Evolutionary conservation across 2,888 invertebrate species (phyloP).

Genomic region (Gerris lacustris): DNA sequence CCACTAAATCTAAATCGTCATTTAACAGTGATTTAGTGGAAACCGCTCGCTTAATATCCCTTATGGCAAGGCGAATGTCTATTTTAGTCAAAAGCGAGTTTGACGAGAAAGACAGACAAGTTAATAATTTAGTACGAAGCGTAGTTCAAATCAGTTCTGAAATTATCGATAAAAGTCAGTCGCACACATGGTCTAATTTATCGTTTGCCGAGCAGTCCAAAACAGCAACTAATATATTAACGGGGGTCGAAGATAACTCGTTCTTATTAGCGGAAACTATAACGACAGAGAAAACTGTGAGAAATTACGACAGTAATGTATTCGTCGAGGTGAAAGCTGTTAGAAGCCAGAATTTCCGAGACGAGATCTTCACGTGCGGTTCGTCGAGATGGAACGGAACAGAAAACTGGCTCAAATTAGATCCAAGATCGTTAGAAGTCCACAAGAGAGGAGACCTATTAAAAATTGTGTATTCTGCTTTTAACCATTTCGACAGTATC

Average conservation of each 20-base stretch:
- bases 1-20: conserved; percentile 65
- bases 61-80: conserved; percentile 71
- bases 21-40: conserved; percentile 85
- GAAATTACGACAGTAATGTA: conserved; percentile 76
- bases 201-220: conserved; percentile 73
- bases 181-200: conserved; percentile 75
- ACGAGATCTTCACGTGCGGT: conserved; percentile 50
- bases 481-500: conserved; percentile 75
- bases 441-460: conserved; percentile 65
- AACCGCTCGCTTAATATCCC: conserved; percentile 73
- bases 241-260: conserved; percentile 77
- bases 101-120: conserved; percentile 65
- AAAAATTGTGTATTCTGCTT: conserved; percentile 77
- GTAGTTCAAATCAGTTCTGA: conserved; percentile 78
- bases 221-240: conserved; percentile 69
- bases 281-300: conserved; percentile 65
- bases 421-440: conserved; percentile 70
- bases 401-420: conserved; percentile 69
- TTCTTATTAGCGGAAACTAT: conserved; percentile 77
- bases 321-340: conserved; percentile 72
- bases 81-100: conserved; percentile 66
- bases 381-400: conserved; percentile 53
- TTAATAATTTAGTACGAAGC: conserved; percentile 66
- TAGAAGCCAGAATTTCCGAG: conserved; percentile 61
- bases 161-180: conserved; percentile 66